phyloP scores from a whole-genome alignment of 2,113 vertebrate genomes.

The Oreotrochilus melanogaster region DNA sequence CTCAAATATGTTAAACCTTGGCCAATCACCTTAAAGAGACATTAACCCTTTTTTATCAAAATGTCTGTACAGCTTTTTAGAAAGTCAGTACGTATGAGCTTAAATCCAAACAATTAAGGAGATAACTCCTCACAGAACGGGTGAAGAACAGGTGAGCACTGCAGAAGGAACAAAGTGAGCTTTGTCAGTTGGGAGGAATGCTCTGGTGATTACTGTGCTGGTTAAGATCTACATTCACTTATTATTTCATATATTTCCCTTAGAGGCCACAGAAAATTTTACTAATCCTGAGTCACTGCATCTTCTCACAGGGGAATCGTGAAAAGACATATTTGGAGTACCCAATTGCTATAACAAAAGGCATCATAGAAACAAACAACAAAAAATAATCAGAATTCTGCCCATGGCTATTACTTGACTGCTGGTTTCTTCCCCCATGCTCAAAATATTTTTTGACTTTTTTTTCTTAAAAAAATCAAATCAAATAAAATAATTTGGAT shows the following conservation, averaged over 20 bases:
- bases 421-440: neutral
- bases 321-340: neutral
- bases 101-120: constrained; percentile 33
- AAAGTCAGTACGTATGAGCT: neutral
- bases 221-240: neutral
- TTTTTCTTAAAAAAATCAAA: neutral
- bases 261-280: neutral
- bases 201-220: neutral
- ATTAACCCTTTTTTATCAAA: neutral
- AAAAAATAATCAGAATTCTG: neutral
- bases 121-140: neutral
- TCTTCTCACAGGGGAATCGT: neutral
- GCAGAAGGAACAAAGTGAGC: constrained; percentile 36
- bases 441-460: neutral
- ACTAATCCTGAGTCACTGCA: neutral
- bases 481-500: neutral
- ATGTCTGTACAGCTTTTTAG: neutral
- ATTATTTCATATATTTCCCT: neutral
- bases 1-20: neutral
- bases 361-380: neutral
- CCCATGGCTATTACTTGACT: neutral
- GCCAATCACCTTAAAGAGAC: neutral
- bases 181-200: neutral
- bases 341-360: neutral
- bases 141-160: neutral